Conservation (phyloP, 1,140 invertebrate species). For the Chironomus striatipennis region DNA sequence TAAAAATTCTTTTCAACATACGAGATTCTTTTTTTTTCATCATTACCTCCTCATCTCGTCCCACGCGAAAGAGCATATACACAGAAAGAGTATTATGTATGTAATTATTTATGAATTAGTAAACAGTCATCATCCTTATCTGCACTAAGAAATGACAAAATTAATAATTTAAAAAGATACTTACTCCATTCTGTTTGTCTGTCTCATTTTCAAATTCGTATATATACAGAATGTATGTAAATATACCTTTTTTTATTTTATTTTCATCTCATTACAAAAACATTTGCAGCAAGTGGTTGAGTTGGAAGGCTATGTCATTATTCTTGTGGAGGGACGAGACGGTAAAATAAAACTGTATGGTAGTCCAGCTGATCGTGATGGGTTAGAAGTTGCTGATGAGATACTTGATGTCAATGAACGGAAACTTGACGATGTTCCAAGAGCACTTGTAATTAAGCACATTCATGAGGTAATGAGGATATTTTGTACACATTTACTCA, state of each 20-base stretch:
- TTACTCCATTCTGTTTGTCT: neutral
- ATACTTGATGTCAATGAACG: conserved; percentile 93
- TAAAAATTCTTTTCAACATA: too few relatives aligned
- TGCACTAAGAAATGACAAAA: neutral
- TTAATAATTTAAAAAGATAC: neutral
- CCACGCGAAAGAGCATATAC: neutral
- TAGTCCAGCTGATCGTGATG: conserved; percentile 90
- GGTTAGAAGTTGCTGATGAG: conserved; percentile 88
- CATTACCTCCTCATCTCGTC: neutral
- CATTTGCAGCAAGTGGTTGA: conserved; percentile 62
- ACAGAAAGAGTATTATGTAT: neutral
- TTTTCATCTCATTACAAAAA: neutral
- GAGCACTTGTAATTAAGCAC: conserved; percentile 83
- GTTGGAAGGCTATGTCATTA: conserved; percentile 92
- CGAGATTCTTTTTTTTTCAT: too few relatives aligned
- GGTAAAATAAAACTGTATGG: conserved; percentile 92
- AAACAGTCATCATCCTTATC: neutral
- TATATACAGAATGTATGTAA: neutral
- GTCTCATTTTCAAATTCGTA: too few relatives aligned
- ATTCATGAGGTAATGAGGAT: conserved; percentile 73
- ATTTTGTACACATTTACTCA: conserved; percentile 20
- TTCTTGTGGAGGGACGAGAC: conserved; percentile 86
- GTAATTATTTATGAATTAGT: conserved; percentile 18
- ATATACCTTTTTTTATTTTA: neutral
- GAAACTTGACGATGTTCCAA: conserved; percentile 75